Evolutionary conservation across 1,140 invertebrate species (phyloP).

Genomic region (Antheraea pernyi): DNA sequence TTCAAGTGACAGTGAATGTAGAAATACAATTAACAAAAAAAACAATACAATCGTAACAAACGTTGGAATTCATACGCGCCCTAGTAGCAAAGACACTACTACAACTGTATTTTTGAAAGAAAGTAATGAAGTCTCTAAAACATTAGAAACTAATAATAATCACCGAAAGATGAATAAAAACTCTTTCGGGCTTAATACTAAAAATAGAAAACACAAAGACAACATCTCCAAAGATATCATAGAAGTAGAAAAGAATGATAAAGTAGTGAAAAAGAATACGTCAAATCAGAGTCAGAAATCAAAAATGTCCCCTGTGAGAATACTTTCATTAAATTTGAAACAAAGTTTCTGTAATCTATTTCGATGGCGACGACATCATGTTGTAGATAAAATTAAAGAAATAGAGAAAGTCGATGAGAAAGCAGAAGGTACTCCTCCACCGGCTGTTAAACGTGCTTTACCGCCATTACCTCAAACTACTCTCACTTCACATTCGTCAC

Average conservation of each 20-base stretch:
- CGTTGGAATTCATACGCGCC: constrained; percentile 47
- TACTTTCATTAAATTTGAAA: constrained; percentile 87
- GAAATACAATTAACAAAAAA: constrained; percentile 59
- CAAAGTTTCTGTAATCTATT: constrained; percentile 92
- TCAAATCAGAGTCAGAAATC: constrained; percentile 77
- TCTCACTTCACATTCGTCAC: constrained; percentile 33
- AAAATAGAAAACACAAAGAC: constrained; percentile 85
- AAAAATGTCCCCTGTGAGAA: constrained; percentile 80
- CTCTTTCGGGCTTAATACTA: constrained; percentile 81
- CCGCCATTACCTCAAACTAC: constrained; percentile 85
- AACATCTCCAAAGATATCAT: constrained; percentile 59
- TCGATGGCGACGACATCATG: constrained; percentile 80
- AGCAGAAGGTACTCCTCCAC: constrained; percentile 33
- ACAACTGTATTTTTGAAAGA: constrained; percentile 57
- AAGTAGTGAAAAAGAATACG: constrained; percentile 36
- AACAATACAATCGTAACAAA: constrained; percentile 75
- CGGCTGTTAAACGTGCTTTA: constrained; percentile 85
- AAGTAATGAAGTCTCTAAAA: constrained; percentile 47
- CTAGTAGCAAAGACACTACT: constrained; percentile 41
- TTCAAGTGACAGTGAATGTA: constrained; percentile 79
- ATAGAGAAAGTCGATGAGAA: constrained; percentile 42
- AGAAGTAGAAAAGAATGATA: constrained; percentile 54
- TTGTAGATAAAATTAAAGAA: constrained; percentile 38
- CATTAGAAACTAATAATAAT: constrained; percentile 69
- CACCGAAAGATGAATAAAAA: constrained; percentile 82